Conservation (phyloP, 2,797 vertebrate species). For the Botia kubotai region DNA sequence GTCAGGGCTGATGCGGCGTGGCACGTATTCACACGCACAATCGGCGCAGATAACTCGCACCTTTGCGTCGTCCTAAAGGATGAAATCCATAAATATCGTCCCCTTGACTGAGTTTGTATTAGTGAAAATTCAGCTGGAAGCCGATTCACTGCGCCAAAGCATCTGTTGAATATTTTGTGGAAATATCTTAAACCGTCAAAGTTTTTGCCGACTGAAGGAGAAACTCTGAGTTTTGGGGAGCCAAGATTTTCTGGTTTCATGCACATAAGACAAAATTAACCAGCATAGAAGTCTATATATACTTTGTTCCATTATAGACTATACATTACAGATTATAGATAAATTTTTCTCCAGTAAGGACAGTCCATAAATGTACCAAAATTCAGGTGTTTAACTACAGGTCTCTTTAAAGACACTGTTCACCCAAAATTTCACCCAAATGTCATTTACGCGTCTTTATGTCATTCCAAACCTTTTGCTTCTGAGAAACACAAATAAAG, state of each 20-base stretch:
- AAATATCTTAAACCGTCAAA: constrained; percentile 31
- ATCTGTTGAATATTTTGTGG: constrained; percentile 11
- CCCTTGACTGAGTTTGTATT: constrained; percentile 45
- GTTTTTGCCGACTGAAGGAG: neutral
- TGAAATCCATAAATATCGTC: constrained; percentile 45
- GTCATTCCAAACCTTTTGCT: too few species aligned
- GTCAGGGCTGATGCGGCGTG: constrained; percentile 74
- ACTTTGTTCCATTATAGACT: too few species aligned
- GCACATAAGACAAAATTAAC: neutral
- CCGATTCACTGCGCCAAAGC: too few species aligned
- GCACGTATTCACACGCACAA: constrained; percentile 21
- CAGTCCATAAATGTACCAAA: too few species aligned
- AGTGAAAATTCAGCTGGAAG: constrained; percentile 21
- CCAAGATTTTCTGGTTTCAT: constrained; percentile 3
- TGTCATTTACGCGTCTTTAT: too few species aligned
- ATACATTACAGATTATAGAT: too few species aligned
- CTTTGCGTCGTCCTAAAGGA: constrained; percentile 35
- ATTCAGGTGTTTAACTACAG: too few species aligned
- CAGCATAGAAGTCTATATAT: neutral
- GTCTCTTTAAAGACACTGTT: too few species aligned
- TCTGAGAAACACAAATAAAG: too few species aligned
- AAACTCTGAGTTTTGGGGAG: constrained; percentile 7
- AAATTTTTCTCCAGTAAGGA: too few species aligned
- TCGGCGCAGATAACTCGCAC: constrained; percentile 41
- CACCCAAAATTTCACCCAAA: too few species aligned